Evolutionary conservation across 2,797 vertebrate species (phyloP).

Genomic region (Cirrhinus mrigala): DNA sequence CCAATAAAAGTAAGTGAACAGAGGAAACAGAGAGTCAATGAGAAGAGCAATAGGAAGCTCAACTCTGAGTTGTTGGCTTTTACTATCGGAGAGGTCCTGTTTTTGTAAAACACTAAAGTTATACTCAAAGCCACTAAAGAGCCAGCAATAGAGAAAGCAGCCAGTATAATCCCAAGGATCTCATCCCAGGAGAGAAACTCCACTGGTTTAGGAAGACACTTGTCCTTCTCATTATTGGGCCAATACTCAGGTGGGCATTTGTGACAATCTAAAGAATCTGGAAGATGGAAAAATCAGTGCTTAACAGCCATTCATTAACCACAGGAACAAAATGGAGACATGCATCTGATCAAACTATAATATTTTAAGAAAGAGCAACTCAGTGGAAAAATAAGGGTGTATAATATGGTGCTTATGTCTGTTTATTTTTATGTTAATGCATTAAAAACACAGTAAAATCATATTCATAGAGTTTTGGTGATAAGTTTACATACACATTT

Average conservation of each 20-base stretch:
- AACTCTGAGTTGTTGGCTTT: slow-evolving; percentile 67
- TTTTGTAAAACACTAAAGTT: slow-evolving; percentile 46
- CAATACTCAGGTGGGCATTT: slow-evolving; percentile 70
- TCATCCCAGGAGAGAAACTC: slow-evolving; percentile 64
- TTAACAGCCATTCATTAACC: neutral
- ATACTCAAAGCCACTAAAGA: slow-evolving; percentile 48
- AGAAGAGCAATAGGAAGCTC: slow-evolving; percentile 65
- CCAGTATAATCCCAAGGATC: slow-evolving; percentile 44
- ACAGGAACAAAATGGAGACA: neutral
- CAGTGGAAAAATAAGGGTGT: neutral
- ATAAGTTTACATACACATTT: neutral
- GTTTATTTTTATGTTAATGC: neutral
- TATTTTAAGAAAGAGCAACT: neutral
- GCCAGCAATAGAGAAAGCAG: slow-evolving; percentile 46
- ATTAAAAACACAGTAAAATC: neutral
- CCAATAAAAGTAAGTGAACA: slow-evolving; percentile 59
- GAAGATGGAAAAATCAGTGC: neutral
- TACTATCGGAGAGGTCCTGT: slow-evolving; percentile 53
- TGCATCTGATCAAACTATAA: neutral
- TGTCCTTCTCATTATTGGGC: slow-evolving; percentile 65
- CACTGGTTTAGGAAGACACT: slow-evolving; percentile 58
- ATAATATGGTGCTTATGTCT: neutral
- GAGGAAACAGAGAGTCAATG: slow-evolving; percentile 74
- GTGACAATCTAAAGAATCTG: slow-evolving; percentile 67
- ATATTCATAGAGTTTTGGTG: too few species aligned